phyloP scores from a whole-genome alignment of 1,140 invertebrate species.

The Drepana arcuata region DNA sequence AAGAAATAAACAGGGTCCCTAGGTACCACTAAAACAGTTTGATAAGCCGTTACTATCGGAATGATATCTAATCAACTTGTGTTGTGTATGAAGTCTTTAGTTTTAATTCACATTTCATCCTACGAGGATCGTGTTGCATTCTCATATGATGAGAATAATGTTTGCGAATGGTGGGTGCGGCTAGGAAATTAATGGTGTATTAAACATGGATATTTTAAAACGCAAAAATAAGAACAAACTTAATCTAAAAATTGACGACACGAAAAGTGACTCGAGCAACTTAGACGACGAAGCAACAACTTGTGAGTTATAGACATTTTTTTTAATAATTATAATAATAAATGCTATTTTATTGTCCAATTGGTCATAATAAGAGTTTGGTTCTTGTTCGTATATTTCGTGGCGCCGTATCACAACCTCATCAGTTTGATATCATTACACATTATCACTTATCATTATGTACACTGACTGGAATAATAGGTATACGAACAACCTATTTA shows the following conservation, averaged over 20 bases:
- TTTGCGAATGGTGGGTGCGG: slow-evolving; percentile 13
- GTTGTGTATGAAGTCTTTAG: slow-evolving; percentile 50
- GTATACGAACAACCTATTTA: no score
- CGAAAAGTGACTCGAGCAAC: slow-evolving; percentile 46
- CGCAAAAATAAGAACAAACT: slow-evolving; percentile 28
- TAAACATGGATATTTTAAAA: slow-evolving; percentile 43
- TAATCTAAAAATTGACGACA: slow-evolving; percentile 56
- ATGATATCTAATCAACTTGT: slow-evolving; percentile 57
- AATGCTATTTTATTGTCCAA: no score
- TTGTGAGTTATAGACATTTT: slow-evolving; percentile 20
- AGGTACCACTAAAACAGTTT: slow-evolving; percentile 26
- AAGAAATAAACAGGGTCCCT: slow-evolving; percentile 9
- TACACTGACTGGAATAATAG: no score
- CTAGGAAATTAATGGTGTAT: slow-evolving; percentile 15
- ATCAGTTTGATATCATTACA: no score
- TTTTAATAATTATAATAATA: no score
- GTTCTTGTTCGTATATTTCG: no score
- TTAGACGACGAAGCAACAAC: slow-evolving; percentile 29
- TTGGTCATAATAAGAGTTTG: no score
- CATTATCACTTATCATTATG: no score
- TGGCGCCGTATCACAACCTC: no score
- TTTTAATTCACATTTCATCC: slow-evolving; percentile 44
- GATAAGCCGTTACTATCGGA: slow-evolving; percentile 52
- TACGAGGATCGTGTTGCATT: no score
- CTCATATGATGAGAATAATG: slow-evolving; percentile 20